Conservation (phyloP, 2,113 vertebrate genomes). For the Calonectris borealis region DNA sequence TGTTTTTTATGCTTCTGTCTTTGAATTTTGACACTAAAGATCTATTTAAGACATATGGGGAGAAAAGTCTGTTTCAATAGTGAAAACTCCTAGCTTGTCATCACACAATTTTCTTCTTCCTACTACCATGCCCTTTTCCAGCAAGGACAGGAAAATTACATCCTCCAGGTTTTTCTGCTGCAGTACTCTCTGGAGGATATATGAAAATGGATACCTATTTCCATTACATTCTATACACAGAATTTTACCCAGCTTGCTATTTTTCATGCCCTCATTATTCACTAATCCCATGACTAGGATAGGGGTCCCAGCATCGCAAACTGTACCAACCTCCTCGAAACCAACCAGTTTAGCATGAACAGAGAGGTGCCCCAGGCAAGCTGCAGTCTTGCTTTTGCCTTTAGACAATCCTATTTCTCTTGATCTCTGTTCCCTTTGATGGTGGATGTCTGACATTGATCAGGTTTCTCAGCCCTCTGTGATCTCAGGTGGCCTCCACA, state of each 20-base stretch:
- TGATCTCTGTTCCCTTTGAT: not conserved
- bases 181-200: not conserved
- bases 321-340: not conserved
- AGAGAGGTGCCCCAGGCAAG: not conserved
- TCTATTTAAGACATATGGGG: not conserved
- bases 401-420: not conserved
- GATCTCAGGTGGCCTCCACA: not conserved
- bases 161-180: not conserved
- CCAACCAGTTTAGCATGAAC: not conserved
- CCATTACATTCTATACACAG: not conserved
- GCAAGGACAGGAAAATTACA: constrained; percentile 35
- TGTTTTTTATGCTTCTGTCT: not conserved
- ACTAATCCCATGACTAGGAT: not conserved
- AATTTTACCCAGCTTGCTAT: not conserved
- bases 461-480: not conserved
- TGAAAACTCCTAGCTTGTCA: not conserved
- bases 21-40: not conserved
- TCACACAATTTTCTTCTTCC: not conserved
- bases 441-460: not conserved
- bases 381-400: not conserved
- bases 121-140: not conserved
- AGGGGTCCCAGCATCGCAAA: not conserved
- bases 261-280: not conserved
- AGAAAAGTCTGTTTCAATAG: not conserved
- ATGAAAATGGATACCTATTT: not conserved